phyloP scores from a whole-genome alignment of 2,113 vertebrate genomes.

The Centrocercus urophasianus region DNA sequence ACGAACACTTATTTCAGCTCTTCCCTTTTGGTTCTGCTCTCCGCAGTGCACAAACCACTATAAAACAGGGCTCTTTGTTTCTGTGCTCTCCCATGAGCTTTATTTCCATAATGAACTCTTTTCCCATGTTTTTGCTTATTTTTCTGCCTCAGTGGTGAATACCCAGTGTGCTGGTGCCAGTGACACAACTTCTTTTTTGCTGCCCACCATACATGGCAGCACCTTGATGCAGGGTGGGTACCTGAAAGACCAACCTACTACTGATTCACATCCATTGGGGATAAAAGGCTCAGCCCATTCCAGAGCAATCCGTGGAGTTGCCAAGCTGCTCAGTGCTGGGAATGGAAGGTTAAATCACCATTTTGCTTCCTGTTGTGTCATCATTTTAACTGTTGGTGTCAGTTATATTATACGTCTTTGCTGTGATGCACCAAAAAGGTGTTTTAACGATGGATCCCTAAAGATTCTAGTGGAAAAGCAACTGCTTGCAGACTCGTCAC shows the following conservation, averaged over 20 bases:
- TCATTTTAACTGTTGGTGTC: not conserved
- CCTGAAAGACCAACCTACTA: not conserved
- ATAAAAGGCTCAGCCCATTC: conserved; percentile 12
- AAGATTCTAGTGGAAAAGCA: not conserved
- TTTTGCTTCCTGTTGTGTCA: conserved; percentile 50
- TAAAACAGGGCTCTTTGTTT: conserved; percentile 33
- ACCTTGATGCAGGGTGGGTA: not conserved
- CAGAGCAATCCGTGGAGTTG: not conserved
- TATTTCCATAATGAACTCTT: conserved; percentile 52
- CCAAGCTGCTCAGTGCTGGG: not conserved
- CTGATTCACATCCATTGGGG: not conserved
- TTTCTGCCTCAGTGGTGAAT: conserved; percentile 59
- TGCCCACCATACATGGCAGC: not conserved
- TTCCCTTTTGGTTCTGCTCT: not conserved
- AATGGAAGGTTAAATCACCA: conserved; percentile 9
- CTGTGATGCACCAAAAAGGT: not conserved
- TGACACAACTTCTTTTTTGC: not conserved
- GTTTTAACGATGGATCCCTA: not conserved
- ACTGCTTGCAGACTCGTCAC: not conserved
- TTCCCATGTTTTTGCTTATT: not conserved
- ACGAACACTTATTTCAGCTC: not conserved
- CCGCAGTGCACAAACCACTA: not conserved
- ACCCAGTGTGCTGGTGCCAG: not conserved
- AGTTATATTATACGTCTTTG: not conserved
- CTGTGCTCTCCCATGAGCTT: conserved; percentile 27